These are phyloP conservation scores for Caenorhabditis sp. DNA, from an alignment of 2,888 invertebrate genomes.

Conservation along the genomic window DNA sequence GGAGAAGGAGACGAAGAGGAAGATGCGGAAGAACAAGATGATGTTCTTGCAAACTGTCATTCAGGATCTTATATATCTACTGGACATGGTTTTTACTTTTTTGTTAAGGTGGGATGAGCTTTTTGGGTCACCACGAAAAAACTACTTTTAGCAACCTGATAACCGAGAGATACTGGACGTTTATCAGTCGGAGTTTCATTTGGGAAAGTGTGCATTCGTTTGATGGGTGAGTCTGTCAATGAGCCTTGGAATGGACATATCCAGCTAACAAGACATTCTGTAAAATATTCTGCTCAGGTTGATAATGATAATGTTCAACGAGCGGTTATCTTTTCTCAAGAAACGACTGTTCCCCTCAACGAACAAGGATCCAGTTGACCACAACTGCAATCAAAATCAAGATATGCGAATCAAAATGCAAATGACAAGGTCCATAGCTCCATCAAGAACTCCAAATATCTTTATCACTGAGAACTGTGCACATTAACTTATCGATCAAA, in stretches of 20 bases:
- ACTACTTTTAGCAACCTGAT: not conserved
- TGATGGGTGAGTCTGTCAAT: constrained; percentile 18
- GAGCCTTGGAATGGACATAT: no score
- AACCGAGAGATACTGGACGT: constrained; percentile 3
- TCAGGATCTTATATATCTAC: constrained; percentile 17
- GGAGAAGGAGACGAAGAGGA: not conserved
- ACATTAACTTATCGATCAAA: no score
- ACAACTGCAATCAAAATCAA: no score
- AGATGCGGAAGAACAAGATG: not conserved
- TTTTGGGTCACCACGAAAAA: not conserved
- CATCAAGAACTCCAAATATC: no score
- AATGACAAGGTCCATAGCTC: no score
- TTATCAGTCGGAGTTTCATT: not conserved
- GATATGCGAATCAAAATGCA: no score
- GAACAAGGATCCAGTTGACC: no score
- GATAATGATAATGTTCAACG: not conserved
- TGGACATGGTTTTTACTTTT: constrained; percentile 9
- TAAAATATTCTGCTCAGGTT: not conserved
- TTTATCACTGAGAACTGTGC: no score
- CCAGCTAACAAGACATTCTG: not conserved
- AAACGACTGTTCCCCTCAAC: not conserved
- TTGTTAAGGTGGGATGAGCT: not conserved
- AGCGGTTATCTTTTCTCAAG: not conserved
- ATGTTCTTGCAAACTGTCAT: constrained; percentile 17
- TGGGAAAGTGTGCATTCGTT: constrained; percentile 4